Conservation (phyloP, 2,888 invertebrate species). For the Rhagonycha fulva region DNA sequence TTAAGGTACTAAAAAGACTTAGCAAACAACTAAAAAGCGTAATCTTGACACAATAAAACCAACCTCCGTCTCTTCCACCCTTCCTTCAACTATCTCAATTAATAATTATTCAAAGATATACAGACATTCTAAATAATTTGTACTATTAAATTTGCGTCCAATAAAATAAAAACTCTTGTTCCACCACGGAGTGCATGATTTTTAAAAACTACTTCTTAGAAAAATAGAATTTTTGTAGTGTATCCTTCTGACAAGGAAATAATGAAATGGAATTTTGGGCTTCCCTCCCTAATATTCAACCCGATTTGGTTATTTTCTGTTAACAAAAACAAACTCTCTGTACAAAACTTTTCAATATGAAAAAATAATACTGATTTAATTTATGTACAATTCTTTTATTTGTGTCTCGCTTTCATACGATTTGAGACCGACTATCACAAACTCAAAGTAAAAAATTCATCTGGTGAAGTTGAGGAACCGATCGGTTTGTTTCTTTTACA, state of each 20-base stretch:
- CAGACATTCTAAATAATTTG: neutral
- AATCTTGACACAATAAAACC: conserved; percentile 11
- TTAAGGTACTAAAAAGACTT: conserved; percentile 27
- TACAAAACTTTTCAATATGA: neutral
- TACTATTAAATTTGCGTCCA: neutral
- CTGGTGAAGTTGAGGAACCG: neutral
- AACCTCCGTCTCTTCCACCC: conserved; percentile 10
- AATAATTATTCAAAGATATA: neutral
- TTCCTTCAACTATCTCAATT: neutral
- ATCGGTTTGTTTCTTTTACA: neutral
- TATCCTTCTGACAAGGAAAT: neutral
- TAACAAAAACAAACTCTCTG: neutral
- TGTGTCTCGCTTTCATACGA: no score
- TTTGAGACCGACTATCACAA: neutral
- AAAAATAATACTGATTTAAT: neutral
- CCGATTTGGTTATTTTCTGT: neutral
- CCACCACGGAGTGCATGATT: neutral
- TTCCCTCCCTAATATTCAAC: neutral
- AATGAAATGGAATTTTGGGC: neutral
- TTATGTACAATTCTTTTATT: neutral
- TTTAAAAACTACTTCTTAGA: neutral
- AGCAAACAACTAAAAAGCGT: conserved; percentile 29
- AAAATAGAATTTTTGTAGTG: neutral
- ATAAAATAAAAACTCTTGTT: neutral
- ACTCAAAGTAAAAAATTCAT: neutral